Evolutionary conservation across 1,140 invertebrate genomes (phyloP).

Genomic region (Drosophila ercepeae): DNA sequence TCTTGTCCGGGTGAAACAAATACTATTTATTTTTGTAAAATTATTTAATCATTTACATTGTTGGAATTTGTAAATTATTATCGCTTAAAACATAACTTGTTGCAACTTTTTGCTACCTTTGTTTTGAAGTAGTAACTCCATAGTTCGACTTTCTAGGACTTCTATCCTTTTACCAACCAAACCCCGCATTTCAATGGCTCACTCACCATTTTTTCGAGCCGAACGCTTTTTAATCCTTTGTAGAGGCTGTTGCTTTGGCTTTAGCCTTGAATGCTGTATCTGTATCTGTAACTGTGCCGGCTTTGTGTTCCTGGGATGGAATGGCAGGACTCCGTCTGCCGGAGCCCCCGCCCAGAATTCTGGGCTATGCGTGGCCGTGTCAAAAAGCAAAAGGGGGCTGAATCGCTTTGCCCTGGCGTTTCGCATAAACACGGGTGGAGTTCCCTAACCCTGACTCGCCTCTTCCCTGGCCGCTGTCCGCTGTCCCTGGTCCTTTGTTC

Average conservation of each 20-base stretch:
- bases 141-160: not conserved
- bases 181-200: not conserved
- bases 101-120: no score
- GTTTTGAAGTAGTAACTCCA: not conserved
- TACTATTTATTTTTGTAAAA: no score
- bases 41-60: no score
- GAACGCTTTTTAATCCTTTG: slow-evolving; percentile 74
- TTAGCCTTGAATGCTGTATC: slow-evolving; percentile 18
- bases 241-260: slow-evolving; percentile 59
- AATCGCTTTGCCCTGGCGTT: slow-evolving; percentile 56
- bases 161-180: not conserved
- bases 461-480: not conserved
- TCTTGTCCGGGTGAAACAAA: no score
- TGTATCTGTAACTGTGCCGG: slow-evolving; percentile 48
- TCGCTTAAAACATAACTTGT: no score
- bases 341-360: slow-evolving; percentile 14
- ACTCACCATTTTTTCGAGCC: slow-evolving; percentile 38
- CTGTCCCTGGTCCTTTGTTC: not conserved
- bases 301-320: slow-evolving; percentile 47
- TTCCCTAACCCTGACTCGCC: not conserved
- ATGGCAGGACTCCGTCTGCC: slow-evolving; percentile 22
- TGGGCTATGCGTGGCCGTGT: slow-evolving; percentile 55
- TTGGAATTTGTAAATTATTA: no score
- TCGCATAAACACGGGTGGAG: slow-evolving; percentile 57
- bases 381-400: slow-evolving; percentile 64